Percentiles rank a stretch among this genome's conserved stretches.
Evolutionary conservation across 2,888 invertebrate species (phyloP).

Genomic region (Limenitis camilla): DNA sequence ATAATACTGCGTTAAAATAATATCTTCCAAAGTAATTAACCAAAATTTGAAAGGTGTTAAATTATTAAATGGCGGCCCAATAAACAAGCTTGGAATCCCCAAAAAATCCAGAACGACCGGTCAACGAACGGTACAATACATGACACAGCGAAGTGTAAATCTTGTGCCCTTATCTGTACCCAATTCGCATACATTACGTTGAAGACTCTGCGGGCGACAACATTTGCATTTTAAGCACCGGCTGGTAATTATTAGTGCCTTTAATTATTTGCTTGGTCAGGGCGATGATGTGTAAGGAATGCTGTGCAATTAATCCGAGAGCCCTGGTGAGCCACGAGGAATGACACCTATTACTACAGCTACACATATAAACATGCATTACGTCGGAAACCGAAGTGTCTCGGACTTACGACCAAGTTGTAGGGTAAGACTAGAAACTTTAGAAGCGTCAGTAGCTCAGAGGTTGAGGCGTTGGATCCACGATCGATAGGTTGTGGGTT

Average conservation of each 20-base stretch:
- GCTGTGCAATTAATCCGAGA: conserved; percentile 50
- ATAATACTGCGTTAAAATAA: conserved; percentile 4
- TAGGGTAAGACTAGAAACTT: too few species aligned
- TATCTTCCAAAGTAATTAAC: conserved; percentile 17
- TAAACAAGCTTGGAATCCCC: conserved; percentile 19
- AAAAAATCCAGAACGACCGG: conserved; percentile 28
- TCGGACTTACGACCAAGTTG: too few species aligned
- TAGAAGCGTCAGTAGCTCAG: too few species aligned
- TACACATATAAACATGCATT: too few species aligned
- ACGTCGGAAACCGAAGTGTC: too few species aligned
- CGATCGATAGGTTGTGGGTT: too few species aligned
- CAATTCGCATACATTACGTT: conserved; percentile 49
- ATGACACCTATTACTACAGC: too few species aligned
- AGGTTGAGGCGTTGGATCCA: too few species aligned
- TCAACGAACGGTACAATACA: conserved; percentile 54
- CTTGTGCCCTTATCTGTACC: conserved; percentile 60
- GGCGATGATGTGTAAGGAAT: conserved; percentile 49
- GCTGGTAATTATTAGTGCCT: conserved; percentile 61
- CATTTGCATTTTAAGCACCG: conserved; percentile 67
- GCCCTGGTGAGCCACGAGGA: too few species aligned
- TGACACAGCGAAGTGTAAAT: conserved; percentile 61
- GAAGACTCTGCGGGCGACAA: conserved; percentile 58
- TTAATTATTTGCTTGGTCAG: conserved; percentile 44
- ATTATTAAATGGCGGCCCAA: conserved; percentile 17
- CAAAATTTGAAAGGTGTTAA: conserved; percentile 14